Evolutionary conservation across 2,888 invertebrate species (phyloP), one percentile per base, ranked within the genome.

Genomic region (Patella caerulea): DNA sequence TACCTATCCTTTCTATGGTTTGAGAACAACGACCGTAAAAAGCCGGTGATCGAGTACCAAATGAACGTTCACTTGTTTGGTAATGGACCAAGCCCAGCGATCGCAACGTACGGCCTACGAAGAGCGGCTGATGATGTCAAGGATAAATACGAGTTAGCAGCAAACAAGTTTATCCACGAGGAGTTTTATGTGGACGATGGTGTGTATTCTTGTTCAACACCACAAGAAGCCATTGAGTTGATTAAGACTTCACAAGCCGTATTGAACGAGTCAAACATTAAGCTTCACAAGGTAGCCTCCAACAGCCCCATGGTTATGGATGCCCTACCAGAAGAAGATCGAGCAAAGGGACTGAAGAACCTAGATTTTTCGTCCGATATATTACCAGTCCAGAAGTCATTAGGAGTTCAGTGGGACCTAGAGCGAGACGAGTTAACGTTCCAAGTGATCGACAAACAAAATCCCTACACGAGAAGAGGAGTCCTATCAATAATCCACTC

Each of bases 181-280:
- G 73, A 77, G 24, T 82, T 80, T 70, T 82, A 82, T 34, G 80
- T 82, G 14, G 80, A 82, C 52, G 77, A 80, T 34, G 82, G 74
- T 5, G 71, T 81, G 9, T 71, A 71, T 14, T 78, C 82, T 15
- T 70, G 59, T 17, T n/a, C 34, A 14, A 45, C 78, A 5, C 70
- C 55, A 55, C 59, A 72, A n/a, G 74, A 78, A 52, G 74, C 74
- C 11, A 72, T 74, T 19, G 56, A 54, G 15, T 56, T 74, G 54
- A 17, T 65, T 11, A 65, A 65, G 24, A 19, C 65, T 9, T n/a
- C 65, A 9, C 65, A 65, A 65, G 65, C n/a, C 7, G 17, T 65
- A 24, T 12, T 65, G 12, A 19, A 7, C 9, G 65, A n/a, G 9
- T 65, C 65, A 5, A 65, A 65, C n/a, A n/a, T 65, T 7, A 17